These are phyloP conservation scores for Dicentrarchus labrax DNA, from an alignment of 2,113 vertebrate species.

Conservation along the genomic window DNA sequence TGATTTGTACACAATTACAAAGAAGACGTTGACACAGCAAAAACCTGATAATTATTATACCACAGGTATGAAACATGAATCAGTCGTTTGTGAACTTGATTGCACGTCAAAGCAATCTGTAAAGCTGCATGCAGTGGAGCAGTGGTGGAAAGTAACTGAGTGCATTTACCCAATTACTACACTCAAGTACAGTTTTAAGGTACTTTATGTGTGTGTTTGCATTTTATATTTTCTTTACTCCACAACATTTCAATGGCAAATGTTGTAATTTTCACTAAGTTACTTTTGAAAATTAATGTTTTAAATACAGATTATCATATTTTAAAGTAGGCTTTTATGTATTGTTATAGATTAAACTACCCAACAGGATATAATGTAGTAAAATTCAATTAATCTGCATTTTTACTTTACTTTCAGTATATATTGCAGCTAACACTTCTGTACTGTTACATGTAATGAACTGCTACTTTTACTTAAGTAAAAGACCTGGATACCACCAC, in stretches of 20 bases:
- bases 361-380: no score
- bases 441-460: background rate
- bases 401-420: background rate
- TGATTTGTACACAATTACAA: background rate
- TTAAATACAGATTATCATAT: background rate
- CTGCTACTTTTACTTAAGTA: background rate
- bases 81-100: background rate
- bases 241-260: background rate
- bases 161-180: background rate
- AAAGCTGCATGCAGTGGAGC: background rate
- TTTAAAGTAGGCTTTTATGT: background rate
- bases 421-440: background rate
- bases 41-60: slow-evolving; percentile 22
- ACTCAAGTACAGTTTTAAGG: background rate
- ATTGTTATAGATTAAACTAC: no score
- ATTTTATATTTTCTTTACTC: background rate
- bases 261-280: background rate
- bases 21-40: slow-evolving; percentile 20
- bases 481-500: background rate
- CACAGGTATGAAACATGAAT: background rate
- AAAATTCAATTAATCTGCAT: background rate
- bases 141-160: background rate
- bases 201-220: background rate
- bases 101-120: slow-evolving; percentile 6
- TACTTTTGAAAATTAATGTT: no score